Base-by-base conservation (phyloP, 2,888 invertebrate genomes). In the Hipparchia sbordonii region DNA sequence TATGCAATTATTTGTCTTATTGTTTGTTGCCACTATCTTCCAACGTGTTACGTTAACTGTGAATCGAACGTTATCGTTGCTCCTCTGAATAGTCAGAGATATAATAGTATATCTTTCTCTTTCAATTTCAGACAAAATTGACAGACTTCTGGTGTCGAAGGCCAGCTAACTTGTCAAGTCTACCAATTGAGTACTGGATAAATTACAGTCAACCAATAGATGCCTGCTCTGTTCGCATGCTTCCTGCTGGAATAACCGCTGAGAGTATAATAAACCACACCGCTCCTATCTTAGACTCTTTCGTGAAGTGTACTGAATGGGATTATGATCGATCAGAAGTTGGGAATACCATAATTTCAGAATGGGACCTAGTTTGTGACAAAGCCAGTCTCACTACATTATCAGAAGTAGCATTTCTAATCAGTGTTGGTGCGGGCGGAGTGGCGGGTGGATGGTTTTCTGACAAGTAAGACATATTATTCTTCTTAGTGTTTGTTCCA, bases 351-450 rank as follows among this genome's bases (percentile, higher is more conserved):
- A 95, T 97, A 79, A 95, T 96, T 73, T 96, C 96, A 0, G 96
- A 97, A 93, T 97, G 97, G 96, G 91, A 95, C 80, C 89, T 97
- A 79, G 96, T 97, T 23, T 97, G 97, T 84, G 96, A 96, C 78
- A 94, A 95, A 82, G 95, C 95, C 74, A 94, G 95, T 80, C 89
- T 97, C 71, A 95, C 95, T 74, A 96, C 95, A 83, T 90, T 97
- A 46, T 96, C 96, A 10, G 97, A 97, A 89, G 96, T 97, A 89
- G 95, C 96, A 85, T 97, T 97, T 87, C 90, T 97, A 75, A 92
- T 96, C 45, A 97, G 97, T 54, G 96, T 97, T n/a, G 97, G 97
- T 72, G 90, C 96, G 60, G 97, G 97, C 69, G 97, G 97, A 69
- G 95, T 97, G 13, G 94, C 96, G n/a, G 96, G 96, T 74, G 97